Conservation (phyloP, 2,888 invertebrate genomes). For the Petrophora chlorosata region DNA sequence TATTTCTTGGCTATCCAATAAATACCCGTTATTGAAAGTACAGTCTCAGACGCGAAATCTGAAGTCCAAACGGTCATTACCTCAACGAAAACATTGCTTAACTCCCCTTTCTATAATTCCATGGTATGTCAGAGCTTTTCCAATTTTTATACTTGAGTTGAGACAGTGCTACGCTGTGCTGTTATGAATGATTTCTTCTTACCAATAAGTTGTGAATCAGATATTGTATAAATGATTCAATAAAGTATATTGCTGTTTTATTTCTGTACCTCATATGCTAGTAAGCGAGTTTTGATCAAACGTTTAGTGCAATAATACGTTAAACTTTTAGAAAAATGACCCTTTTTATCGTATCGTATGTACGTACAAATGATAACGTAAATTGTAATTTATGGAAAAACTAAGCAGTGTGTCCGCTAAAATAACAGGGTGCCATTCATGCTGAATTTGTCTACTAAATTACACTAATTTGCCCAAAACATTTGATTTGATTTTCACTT, state of each 20-base stretch:
- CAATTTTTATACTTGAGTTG: slow-evolving; percentile 69
- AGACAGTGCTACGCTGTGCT: slow-evolving; percentile 63
- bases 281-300: too few species aligned
- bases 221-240: slow-evolving; percentile 76
- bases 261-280: slow-evolving; percentile 1
- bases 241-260: slow-evolving; percentile 54
- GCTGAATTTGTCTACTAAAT: too few species aligned
- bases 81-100: slow-evolving; percentile 45
- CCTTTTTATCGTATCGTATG: too few species aligned
- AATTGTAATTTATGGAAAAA: too few species aligned
- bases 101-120: slow-evolving; percentile 53
- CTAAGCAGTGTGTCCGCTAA: too few species aligned
- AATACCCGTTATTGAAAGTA: not conserved
- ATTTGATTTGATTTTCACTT: too few species aligned
- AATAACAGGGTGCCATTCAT: too few species aligned
- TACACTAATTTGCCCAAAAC: too few species aligned
- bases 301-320: too few species aligned
- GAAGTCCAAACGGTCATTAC: slow-evolving; percentile 17
- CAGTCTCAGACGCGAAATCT: slow-evolving; percentile 4
- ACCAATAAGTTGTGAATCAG: slow-evolving; percentile 69
- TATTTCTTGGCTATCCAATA: too few species aligned
- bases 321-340: too few species aligned
- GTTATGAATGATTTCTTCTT: slow-evolving; percentile 61
- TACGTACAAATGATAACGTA: too few species aligned
- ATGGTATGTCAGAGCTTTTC: slow-evolving; percentile 65